Evolutionary conservation across 2,888 invertebrate genomes (phyloP).

Genomic region (Odontomyia ornata): DNA sequence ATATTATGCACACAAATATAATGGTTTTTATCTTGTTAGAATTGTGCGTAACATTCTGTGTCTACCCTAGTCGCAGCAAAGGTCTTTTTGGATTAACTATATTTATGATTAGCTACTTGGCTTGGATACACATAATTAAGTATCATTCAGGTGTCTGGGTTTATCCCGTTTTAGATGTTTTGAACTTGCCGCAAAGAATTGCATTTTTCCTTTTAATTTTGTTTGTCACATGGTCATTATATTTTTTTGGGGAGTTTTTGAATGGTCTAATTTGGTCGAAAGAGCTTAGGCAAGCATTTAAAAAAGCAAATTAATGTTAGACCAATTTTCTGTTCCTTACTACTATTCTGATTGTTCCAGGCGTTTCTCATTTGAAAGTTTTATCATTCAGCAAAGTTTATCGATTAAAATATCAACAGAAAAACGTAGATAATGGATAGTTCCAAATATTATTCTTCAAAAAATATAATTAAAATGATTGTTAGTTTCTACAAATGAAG

Average conservation of each 20-base stretch:
- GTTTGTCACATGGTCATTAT: conserved; percentile 70
- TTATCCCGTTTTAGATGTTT: conserved; percentile 85
- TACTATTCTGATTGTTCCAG: no score
- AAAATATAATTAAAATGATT: no score
- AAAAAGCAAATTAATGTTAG: conserved; percentile 59
- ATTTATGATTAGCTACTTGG: conserved; percentile 77
- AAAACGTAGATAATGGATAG: no score
- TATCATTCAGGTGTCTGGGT: conserved; percentile 85
- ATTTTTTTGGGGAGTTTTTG: conserved; percentile 76
- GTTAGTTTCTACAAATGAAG: no score
- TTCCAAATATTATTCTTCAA: no score
- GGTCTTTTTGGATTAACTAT: conserved; percentile 71
- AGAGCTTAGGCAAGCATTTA: conserved; percentile 66
- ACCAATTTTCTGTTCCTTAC: no score
- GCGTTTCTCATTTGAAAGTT: no score
- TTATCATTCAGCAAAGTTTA: no score
- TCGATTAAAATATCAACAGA: no score
- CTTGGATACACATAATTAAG: conserved; percentile 83
- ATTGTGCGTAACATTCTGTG: conserved; percentile 76
- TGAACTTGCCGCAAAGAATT: conserved; percentile 77
- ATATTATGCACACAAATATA: conserved; percentile 90
- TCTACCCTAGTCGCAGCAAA: conserved; percentile 75
- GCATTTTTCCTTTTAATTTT: conserved; percentile 77
- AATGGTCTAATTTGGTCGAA: conserved; percentile 79
- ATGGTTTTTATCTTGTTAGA: conserved; percentile 81